Percentiles rank a stretch among this genome's conserved stretches.
Evolutionary conservation across 2,797 vertebrate genomes (phyloP).

Genomic region (Spinibarbus caldwelli): DNA sequence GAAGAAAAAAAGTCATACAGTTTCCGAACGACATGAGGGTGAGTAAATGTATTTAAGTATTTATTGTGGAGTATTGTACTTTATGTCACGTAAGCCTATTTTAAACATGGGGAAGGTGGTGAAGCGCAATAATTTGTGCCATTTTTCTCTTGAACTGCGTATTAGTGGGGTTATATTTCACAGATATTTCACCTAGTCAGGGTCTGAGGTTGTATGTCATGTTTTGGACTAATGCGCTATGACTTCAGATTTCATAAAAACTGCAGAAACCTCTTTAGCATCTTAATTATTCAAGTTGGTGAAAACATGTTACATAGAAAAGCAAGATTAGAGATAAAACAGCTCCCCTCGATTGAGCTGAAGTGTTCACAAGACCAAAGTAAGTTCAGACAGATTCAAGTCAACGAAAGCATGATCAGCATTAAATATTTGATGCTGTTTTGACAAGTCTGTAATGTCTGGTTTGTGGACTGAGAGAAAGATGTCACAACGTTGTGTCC

Average conservation of each 20-base stretch:
- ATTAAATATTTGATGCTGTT: constrained; percentile 29
- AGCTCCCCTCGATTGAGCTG: constrained; percentile 41
- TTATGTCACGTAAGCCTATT: background rate
- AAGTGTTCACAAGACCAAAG: constrained; percentile 36
- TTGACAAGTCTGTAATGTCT: constrained; percentile 21
- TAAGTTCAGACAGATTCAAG: constrained; percentile 4
- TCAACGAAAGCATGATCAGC: background rate
- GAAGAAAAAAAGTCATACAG: background rate
- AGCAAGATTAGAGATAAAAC: constrained; percentile 55
- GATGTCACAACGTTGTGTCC: background rate
- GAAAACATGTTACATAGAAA: constrained; percentile 67
- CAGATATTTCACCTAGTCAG: constrained; percentile 22
- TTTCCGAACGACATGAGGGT: background rate
- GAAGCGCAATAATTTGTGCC: background rate
- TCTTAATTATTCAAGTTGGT: constrained; percentile 76
- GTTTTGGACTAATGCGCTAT: constrained; percentile 67
- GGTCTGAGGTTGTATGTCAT: constrained; percentile 66
- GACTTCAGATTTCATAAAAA: constrained; percentile 75
- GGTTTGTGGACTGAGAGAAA: background rate
- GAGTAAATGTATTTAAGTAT: background rate
- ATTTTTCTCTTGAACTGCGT: background rate
- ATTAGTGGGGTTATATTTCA: constrained; percentile 20
- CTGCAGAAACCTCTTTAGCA: constrained; percentile 76
- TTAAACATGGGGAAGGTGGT: background rate
- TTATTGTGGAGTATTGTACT: background rate